Conservation (phyloP, 2,888 invertebrate species). For the Athripsodes cinereus region DNA sequence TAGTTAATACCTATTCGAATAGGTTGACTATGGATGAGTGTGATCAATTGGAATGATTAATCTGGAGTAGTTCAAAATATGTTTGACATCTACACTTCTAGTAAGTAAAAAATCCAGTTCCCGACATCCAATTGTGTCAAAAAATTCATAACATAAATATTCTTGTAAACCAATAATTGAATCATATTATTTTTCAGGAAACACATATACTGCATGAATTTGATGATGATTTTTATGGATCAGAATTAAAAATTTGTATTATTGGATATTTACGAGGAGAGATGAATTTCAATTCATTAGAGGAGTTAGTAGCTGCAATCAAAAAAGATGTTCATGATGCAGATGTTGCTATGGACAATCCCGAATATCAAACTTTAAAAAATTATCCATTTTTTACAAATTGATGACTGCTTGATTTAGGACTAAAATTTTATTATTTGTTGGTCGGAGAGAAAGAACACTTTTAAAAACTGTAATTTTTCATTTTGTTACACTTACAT, state of each 20-base stretch:
- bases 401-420: background rate
- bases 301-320: slow-evolving; percentile 72
- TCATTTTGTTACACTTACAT: no score
- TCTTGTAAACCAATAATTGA: no score
- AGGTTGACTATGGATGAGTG: no score
- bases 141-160: no score
- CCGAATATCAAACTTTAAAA: slow-evolving; percentile 46
- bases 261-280: slow-evolving; percentile 82
- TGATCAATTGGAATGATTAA: no score
- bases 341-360: slow-evolving; percentile 51
- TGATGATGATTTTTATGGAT: slow-evolving; percentile 80
- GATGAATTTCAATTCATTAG: slow-evolving; percentile 68
- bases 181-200: slow-evolving; percentile 67
- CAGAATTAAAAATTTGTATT: slow-evolving; percentile 69
- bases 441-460: background rate
- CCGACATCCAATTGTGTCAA: no score
- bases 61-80: no score
- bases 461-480: no score
- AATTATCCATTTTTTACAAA: slow-evolving; percentile 32
- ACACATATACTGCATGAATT: slow-evolving; percentile 86
- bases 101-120: no score
- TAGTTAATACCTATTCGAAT: no score
- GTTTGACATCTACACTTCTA: no score
- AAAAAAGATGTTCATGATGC: slow-evolving; percentile 72
- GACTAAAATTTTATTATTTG: background rate